Evolutionary conservation across 2,113 vertebrate genomes (phyloP).

Genomic region (Ictidomys tridecemlineatus): DNA sequence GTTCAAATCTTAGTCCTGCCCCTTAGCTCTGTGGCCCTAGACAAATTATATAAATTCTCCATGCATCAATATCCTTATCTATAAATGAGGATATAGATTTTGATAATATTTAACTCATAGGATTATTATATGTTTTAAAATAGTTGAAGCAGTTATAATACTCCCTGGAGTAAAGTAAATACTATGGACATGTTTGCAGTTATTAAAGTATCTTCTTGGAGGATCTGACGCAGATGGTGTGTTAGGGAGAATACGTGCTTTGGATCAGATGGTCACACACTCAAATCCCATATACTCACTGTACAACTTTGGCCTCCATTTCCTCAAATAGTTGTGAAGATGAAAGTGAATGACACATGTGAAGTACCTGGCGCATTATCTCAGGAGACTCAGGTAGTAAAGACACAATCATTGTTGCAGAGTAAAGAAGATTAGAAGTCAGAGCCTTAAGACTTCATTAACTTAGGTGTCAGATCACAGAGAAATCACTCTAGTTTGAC

Average conservation of each 20-base stretch:
- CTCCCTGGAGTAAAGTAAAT: conserved; percentile 13
- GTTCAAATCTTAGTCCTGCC: background rate
- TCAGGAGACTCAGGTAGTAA: background rate
- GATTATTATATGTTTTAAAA: background rate
- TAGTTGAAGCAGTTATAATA: background rate
- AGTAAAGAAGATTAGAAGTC: background rate
- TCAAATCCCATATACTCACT: background rate
- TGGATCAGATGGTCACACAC: background rate
- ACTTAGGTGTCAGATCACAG: background rate
- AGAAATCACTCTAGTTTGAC: background rate
- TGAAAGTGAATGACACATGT: background rate
- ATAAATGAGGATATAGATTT: background rate
- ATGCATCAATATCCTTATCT: background rate
- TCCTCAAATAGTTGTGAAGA: background rate
- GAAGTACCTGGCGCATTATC: background rate
- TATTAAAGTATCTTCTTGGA: background rate
- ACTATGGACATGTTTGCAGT: background rate
- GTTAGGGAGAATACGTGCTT: background rate
- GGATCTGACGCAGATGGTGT: background rate
- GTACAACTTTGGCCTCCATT: background rate
- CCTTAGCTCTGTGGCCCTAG: background rate
- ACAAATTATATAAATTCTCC: background rate
- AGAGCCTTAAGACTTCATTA: background rate
- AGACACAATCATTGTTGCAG: background rate
- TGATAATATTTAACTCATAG: background rate